These are phyloP conservation scores for Eubasilissa splendida DNA, from an alignment of 2,888 invertebrate genomes.

Conservation along the genomic window DNA sequence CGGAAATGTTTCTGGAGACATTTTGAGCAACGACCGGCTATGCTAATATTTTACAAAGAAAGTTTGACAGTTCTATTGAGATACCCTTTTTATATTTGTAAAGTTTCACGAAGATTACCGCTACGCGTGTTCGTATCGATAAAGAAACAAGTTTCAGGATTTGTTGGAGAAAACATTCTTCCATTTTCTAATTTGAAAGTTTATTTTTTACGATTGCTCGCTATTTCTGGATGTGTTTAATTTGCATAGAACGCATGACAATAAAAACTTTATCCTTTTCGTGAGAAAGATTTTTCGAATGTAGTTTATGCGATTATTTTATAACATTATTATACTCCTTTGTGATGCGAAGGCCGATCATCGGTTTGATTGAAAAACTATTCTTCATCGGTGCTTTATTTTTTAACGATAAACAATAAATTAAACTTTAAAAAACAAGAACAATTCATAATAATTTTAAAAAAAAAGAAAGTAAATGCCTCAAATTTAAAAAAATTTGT, in stretches of 20 bases:
- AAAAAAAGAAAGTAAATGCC: no score
- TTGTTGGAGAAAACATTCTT: constrained; percentile 2
- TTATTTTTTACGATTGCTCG: constrained; percentile 27
- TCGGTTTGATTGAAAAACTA: no score
- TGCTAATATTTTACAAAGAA: constrained; percentile 37
- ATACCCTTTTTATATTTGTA: constrained; percentile 46
- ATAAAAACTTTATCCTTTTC: background rate
- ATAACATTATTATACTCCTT: no score
- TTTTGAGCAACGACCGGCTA: constrained; percentile 30
- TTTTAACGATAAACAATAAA: no score
- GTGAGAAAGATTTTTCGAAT: background rate
- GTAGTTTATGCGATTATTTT: no score
- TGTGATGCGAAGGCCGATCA: no score
- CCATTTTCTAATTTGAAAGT: constrained; percentile 19
- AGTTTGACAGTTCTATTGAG: constrained; percentile 38
- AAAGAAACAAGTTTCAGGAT: constrained; percentile 11
- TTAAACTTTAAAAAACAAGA: no score
- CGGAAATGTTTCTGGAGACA: background rate
- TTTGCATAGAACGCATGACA: constrained; percentile 25
- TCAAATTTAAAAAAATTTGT: no score
- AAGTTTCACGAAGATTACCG: constrained; percentile 46
- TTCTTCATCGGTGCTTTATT: no score
- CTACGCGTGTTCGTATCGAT: constrained; percentile 39
- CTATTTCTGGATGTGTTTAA: constrained; percentile 18
- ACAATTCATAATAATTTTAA: no score